Percentiles rank a stretch among this genome's conserved stretches.
These are phyloP conservation scores for Leptodactylus fuscus DNA, from an alignment of 2,113 vertebrate genomes.

Conservation along the genomic window DNA sequence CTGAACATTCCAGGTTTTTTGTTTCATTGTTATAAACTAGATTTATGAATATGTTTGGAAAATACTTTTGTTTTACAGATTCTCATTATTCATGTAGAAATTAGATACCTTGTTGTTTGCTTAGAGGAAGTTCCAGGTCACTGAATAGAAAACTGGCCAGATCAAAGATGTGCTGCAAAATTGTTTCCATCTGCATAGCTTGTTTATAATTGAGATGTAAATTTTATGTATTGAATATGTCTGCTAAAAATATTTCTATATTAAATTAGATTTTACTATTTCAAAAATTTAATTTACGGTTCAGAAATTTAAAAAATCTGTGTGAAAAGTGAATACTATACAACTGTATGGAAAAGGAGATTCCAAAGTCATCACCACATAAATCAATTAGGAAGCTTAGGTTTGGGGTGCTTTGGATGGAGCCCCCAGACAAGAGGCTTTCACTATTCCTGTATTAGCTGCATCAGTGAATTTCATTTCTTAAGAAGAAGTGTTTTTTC, in stretches of 20 bases:
- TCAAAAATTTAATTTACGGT: not conserved
- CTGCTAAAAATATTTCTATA: not conserved
- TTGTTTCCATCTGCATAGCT: constrained; percentile 53
- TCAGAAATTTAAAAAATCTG: not conserved
- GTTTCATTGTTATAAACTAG: constrained; percentile 36
- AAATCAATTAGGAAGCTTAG: not conserved
- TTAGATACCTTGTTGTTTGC: constrained; percentile 51
- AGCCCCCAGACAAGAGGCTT: not conserved
- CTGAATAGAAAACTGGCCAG: constrained; percentile 34
- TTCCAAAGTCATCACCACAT: not conserved
- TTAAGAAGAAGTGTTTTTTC: no score
- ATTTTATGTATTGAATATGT: not conserved
- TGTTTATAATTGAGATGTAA: constrained; percentile 31
- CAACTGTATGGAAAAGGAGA: not conserved
- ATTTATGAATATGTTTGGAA: constrained; percentile 54
- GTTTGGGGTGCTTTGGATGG: not conserved
- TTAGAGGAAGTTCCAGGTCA: constrained; percentile 57
- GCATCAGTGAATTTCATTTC: no score
- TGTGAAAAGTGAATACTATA: not conserved
- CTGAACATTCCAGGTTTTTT: constrained; percentile 36
- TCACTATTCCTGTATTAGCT: no score
- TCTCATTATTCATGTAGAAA: constrained; percentile 54
- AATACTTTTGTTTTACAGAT: constrained; percentile 51
- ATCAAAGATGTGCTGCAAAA: constrained; percentile 53
- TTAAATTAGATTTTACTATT: not conserved